Conservation (phyloP, 2,888 invertebrate genomes). For the Penaeus monodon region DNA sequence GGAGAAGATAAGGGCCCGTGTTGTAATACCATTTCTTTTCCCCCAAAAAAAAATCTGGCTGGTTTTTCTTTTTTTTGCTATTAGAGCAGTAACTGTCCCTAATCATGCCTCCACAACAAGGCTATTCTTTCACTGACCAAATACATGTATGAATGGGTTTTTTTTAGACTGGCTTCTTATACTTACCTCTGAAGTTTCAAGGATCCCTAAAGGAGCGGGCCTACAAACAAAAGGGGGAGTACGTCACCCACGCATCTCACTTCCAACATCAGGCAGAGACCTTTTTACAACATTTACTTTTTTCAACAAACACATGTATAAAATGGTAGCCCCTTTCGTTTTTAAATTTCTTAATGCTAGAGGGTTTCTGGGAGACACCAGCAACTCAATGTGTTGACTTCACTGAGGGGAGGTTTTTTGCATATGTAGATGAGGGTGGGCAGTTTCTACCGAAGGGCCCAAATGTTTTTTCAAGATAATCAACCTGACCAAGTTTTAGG, state of each 20-base stretch:
- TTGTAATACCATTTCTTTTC: no score
- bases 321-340: not conserved
- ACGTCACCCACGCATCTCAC: conserved; percentile 32
- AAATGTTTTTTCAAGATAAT: conserved; percentile 30
- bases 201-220: conserved; percentile 24
- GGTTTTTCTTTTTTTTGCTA: no score
- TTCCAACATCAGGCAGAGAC: conserved; percentile 35
- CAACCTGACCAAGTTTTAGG: conserved; percentile 52
- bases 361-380: conserved; percentile 53
- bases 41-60: no score
- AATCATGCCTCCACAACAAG: conserved; percentile 24
- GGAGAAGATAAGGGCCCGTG: no score
- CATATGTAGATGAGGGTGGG: conserved; percentile 57
- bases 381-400: conserved; percentile 48
- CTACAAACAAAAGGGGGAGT: conserved; percentile 17
- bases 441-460: conserved; percentile 53
- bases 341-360: conserved; percentile 49
- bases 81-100: no score
- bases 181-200: conserved; percentile 11
- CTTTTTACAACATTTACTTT: conserved; percentile 24
- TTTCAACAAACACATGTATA: not conserved
- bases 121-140: not conserved
- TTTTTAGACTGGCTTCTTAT: conserved; percentile 24
- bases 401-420: conserved; percentile 17
- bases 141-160: conserved; percentile 27